Percentiles rank a stretch among this genome's conserved stretches.
phyloP scores from a whole-genome alignment of 2,888 invertebrate species.

The Zaprionus obscuricornis region DNA sequence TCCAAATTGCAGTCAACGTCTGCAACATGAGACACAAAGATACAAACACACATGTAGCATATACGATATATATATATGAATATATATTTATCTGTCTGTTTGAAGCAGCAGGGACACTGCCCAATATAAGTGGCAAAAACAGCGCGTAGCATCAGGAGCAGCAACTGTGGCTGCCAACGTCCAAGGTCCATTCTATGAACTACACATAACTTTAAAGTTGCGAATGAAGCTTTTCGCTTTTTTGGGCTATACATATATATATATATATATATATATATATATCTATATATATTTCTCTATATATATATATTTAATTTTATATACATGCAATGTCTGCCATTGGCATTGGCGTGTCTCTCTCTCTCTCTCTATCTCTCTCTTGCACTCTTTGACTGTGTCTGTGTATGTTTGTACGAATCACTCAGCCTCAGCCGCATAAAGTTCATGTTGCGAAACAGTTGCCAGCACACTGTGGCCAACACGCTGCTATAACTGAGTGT shows the following conservation, averaged over 20 bases:
- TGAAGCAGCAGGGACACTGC: conserved; percentile 44
- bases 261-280: no score
- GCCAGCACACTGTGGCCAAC: conserved; percentile 34
- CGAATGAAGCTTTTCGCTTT: no score
- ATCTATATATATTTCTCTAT: no score
- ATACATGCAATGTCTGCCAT: conserved; percentile 39
- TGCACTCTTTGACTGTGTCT: no score
- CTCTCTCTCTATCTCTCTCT: no score
- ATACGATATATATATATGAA: background rate
- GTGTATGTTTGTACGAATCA: conserved; percentile 72
- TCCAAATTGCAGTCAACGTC: conserved; percentile 73
- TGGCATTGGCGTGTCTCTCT: conserved; percentile 47
- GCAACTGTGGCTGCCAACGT: conserved; percentile 17
- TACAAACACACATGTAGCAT: conserved; percentile 15
- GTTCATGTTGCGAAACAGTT: conserved; percentile 70
- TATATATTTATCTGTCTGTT: background rate
- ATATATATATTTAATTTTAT: no score
- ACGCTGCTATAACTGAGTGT: conserved; percentile 13
- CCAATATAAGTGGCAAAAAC: conserved; percentile 72
- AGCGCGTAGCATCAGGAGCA: conserved; percentile 38
- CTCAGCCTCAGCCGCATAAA: conserved; percentile 71
- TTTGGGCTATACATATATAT: no score
- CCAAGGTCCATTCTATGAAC: conserved; percentile 57
- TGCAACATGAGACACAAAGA: conserved; percentile 48
- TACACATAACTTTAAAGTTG: conserved; percentile 28